A percentile compares a stretch with the other conserved stretches of the same genome.
These are phyloP conservation scores for Drosophila grimshawi DNA, from an alignment of 1,140 invertebrate species.

Conservation along the genomic window DNA sequence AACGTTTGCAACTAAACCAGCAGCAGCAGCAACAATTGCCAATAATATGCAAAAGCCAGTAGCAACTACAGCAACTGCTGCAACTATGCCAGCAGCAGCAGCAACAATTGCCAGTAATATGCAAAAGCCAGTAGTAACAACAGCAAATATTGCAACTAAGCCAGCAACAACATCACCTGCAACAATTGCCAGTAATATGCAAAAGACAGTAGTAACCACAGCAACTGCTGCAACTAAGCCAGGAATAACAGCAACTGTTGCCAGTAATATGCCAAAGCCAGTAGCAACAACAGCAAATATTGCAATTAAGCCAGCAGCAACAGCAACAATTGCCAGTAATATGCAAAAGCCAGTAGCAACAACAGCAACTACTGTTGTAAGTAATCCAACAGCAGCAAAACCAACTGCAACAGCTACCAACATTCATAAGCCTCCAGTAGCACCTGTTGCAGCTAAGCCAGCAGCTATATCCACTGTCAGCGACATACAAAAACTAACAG, in stretches of 20 bases:
- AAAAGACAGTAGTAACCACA: constrained; percentile 1
- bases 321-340: neutral
- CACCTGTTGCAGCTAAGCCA: neutral
- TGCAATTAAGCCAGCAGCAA: neutral
- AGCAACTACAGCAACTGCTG: constrained; percentile 21
- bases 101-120: neutral
- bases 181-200: constrained; percentile 3
- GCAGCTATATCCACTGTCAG: constrained; percentile 1
- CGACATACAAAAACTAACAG: constrained; percentile 9
- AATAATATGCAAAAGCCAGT: neutral
- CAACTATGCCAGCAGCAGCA: neutral
- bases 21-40: neutral
- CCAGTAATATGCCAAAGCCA: neutral
- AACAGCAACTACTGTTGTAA: neutral
- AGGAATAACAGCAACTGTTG: constrained; percentile 4
- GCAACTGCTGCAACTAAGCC: neutral
- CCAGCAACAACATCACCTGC: neutral
- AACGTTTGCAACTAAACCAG: constrained; percentile 1
- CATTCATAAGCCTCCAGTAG: constrained; percentile 2
- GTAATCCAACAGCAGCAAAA: constrained; percentile 1
- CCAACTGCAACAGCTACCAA: neutral
- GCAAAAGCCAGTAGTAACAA: constrained; percentile 13
- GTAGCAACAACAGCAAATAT: constrained; percentile 1
- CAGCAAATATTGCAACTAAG: constrained; percentile 1
- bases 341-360: neutral